Base-by-base conservation (phyloP, 2,888 invertebrate species). In the Acronicta leporina region DNA sequence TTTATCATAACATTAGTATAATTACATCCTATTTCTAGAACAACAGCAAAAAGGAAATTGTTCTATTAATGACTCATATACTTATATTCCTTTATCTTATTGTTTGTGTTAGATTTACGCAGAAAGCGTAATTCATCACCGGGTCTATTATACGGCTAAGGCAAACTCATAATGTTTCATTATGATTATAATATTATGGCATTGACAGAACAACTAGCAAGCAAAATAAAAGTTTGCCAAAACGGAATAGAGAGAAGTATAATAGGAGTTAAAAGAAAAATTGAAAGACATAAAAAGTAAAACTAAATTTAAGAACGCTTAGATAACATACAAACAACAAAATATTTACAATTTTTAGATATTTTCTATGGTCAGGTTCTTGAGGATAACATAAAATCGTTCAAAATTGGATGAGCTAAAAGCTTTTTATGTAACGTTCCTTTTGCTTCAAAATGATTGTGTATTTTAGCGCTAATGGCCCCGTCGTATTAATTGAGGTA, bases 401-500 rank as follows among this genome's bases (percentile, higher is more conserved):
- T n/a, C n/a, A n/a, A n/a, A n/a, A n/a, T n/a, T n/a, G n/a, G n/a
- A n/a, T n/a, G 38, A 38, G n/a, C 38, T 38, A 38, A 16, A 49
- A 4, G 46, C 20, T 5, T 5, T 11, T 27, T 16, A 14, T 43
- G 13, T 14, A 46, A 5, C 54, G 8, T 16, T 14, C 9, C 38
- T 20, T 16, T 8, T 35, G 35, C 27, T 40, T 40, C 10, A 15
- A 42, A 43, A 11, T 15, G 30, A 16, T 50, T 41, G 43, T 49
- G 38, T 55, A 27, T 55, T 63, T 52, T 30, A 46, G 13, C 38
- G 20, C 33, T 60, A 57, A 61, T 68, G 44, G 45, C 11, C 30
- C 43, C 35, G 30, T 51, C 33, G n/a, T 25, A 47, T 38, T 65
- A 62, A 73, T 73, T 58, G 62, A 68, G 15, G 33, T 38, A 14